Conservation (phyloP, 2,113 vertebrate genomes). For the Tursiops truncatus region DNA sequence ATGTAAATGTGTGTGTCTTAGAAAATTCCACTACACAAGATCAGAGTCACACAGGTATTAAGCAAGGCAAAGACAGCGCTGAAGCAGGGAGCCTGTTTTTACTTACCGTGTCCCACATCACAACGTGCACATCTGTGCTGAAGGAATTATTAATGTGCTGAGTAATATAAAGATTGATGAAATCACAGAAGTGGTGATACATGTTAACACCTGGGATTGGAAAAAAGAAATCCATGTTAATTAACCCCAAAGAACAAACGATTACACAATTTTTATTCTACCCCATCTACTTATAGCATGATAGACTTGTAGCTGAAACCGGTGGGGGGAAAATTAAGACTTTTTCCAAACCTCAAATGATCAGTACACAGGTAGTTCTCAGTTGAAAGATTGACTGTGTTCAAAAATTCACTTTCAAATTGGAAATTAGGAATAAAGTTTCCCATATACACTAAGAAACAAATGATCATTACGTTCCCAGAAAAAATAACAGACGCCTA, state of each 20-base stretch:
- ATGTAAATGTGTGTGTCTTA: background rate
- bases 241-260: background rate
- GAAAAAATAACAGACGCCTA: background rate
- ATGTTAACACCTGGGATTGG: conserved; percentile 93
- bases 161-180: conserved; percentile 96
- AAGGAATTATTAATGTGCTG: conserved; percentile 98
- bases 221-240: conserved; percentile 39
- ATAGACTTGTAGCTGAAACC: background rate
- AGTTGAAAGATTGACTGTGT: background rate
- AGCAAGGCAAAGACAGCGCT: background rate
- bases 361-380: background rate
- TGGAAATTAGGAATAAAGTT: conserved; percentile 1
- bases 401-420: conserved; percentile 5
- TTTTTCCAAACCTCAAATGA: background rate
- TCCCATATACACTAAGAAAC: background rate
- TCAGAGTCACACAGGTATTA: background rate
- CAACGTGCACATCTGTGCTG: conserved; percentile 90
- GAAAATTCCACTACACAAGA: background rate
- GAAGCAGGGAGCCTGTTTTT: background rate
- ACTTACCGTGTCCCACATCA: conserved; percentile 99
- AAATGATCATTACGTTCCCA: background rate
- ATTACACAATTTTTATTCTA: background rate
- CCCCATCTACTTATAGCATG: background rate
- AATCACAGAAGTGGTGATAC: conserved; percentile 99
- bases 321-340: background rate